Evolutionary conservation across 2,113 vertebrate species (phyloP).

Genomic region (Bucco capensis): DNA sequence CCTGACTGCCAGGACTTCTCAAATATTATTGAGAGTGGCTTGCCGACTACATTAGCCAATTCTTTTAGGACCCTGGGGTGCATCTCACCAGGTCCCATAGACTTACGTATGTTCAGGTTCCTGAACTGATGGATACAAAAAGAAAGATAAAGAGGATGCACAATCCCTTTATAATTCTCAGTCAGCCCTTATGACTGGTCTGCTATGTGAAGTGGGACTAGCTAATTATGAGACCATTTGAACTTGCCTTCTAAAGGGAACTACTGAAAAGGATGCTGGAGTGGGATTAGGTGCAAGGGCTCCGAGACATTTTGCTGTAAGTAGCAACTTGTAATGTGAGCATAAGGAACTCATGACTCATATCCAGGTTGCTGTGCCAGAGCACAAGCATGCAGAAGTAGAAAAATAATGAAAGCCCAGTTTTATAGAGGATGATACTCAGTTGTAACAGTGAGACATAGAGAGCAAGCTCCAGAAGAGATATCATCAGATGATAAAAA

Average conservation of each 20-base stretch:
- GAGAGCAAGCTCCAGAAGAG: not conserved
- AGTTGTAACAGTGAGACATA: not conserved
- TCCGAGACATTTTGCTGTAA: not conserved
- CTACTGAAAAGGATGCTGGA: not conserved
- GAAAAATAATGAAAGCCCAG: not conserved
- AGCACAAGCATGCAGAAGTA: not conserved
- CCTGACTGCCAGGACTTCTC: no score
- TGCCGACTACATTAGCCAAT: no score
- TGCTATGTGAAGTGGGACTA: not conserved
- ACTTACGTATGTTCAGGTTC: no score
- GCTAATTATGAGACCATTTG: not conserved
- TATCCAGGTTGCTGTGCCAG: not conserved
- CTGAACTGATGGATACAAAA: conserved; percentile 1
- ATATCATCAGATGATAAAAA: not conserved
- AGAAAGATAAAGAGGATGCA: conserved; percentile 2
- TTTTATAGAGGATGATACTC: not conserved
- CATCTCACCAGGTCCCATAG: no score
- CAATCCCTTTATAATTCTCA: conserved; percentile 31
- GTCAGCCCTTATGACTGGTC: not conserved
- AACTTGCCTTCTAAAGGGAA: not conserved
- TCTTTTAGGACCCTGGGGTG: no score
- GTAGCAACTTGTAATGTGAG: not conserved
- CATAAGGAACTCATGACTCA: not conserved
- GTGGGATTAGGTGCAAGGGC: not conserved
- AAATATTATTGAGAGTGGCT: no score